phyloP scores from a whole-genome alignment of 1,140 invertebrate species.

The Aricia agestis region DNA sequence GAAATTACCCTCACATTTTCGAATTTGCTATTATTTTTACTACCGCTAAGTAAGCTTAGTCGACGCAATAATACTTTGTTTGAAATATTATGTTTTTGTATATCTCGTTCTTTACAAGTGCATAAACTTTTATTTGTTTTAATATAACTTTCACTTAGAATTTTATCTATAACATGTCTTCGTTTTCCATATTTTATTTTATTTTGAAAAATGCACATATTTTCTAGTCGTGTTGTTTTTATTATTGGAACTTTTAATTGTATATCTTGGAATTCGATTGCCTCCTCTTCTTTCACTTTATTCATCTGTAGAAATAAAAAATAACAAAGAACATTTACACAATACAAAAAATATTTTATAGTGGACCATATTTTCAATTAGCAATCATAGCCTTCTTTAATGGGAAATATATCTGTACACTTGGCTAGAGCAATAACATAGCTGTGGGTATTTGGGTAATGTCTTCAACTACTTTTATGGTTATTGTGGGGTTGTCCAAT shows the following conservation, averaged over 20 bases:
- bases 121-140: background rate
- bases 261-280: background rate
- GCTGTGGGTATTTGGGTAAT: too few species aligned
- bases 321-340: background rate
- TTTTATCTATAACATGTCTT: conserved; percentile 14
- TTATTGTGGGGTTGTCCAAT: too few species aligned
- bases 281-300: background rate
- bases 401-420: too few species aligned
- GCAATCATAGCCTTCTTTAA: too few species aligned
- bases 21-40: background rate
- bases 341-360: background rate
- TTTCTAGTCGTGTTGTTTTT: conserved; percentile 40
- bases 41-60: background rate
- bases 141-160: conserved; percentile 25
- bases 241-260: conserved; percentile 20
- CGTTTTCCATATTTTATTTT: background rate
- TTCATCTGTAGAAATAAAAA: background rate
- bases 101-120: background rate
- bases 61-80: background rate
- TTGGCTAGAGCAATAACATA: too few species aligned
- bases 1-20: background rate
- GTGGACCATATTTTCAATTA: too few species aligned
- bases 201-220: conserved; percentile 32
- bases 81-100: background rate
- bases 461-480: too few species aligned